These are phyloP conservation scores for Craniophora ligustri DNA, from an alignment of 2,888 invertebrate species.

Conservation along the genomic window DNA sequence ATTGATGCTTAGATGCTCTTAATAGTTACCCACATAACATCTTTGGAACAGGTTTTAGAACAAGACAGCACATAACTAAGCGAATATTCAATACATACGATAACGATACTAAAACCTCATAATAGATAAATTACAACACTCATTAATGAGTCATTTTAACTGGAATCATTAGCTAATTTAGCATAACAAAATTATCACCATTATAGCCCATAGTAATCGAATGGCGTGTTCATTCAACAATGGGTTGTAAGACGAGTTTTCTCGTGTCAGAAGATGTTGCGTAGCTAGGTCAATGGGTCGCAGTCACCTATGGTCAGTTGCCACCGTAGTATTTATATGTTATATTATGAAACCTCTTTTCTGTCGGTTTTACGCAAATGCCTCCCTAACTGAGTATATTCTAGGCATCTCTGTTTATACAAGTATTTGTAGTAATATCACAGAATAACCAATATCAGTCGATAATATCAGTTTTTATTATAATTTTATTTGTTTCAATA, in stretches of 20 bases:
- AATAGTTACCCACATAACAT: no score
- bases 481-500: no score
- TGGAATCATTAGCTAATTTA: background rate
- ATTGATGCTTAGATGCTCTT: no score
- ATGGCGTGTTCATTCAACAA: conserved; percentile 36
- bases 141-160: background rate
- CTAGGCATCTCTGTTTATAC: no score
- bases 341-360: background rate
- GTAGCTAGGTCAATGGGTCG: conserved; percentile 41
- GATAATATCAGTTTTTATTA: no score
- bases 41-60: no score
- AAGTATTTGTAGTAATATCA: no score
- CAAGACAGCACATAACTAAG: no score
- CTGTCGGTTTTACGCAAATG: no score
- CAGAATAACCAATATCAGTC: no score
- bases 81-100: no score
- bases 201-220: conserved; percentile 13
- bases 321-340: conserved; percentile 1
- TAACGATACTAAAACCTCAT: background rate
- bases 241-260: conserved; percentile 8
- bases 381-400: no score
- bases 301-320: conserved; percentile 9
- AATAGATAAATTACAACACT: background rate
- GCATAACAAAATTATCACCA: conserved; percentile 8
- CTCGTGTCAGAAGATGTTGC: conserved; percentile 17